A percentile compares a stretch with the other conserved stretches of the same genome.
phyloP scores from a whole-genome alignment of 2,888 invertebrate genomes.

The Bellardia bayeri region DNA sequence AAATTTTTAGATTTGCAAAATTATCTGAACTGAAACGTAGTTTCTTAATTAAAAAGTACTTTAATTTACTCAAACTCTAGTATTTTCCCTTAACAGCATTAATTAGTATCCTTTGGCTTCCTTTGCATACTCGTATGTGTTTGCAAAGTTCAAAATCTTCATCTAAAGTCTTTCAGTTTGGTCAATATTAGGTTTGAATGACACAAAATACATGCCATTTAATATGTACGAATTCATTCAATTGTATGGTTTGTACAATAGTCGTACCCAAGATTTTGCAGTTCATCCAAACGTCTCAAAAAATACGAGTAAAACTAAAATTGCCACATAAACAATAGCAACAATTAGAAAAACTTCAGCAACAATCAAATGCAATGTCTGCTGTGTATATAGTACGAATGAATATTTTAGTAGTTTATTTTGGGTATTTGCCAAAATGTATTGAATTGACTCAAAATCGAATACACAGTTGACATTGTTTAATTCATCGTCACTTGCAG shows the following conservation, averaged over 20 bases:
- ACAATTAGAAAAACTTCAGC: not conserved
- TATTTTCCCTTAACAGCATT: not conserved
- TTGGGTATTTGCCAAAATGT: not conserved
- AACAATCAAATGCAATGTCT: constrained; percentile 6
- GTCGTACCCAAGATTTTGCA: not conserved
- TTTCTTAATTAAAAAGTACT: too few relatives aligned
- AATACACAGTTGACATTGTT: constrained; percentile 42
- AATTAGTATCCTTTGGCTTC: not conserved
- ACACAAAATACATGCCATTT: constrained; percentile 42
- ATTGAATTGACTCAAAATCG: constrained; percentile 22
- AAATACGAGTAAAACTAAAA: not conserved
- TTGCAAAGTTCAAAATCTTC: not conserved
- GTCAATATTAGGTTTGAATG: constrained; percentile 13
- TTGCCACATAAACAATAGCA: not conserved
- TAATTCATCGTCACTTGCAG: constrained; percentile 48
- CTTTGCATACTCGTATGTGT: not conserved
- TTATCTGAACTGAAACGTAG: too few relatives aligned
- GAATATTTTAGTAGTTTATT: not conserved
- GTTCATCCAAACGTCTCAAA: not conserved
- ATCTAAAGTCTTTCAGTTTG: not conserved
- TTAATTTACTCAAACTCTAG: too few relatives aligned
- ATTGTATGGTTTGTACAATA: constrained; percentile 23
- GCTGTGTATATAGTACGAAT: not conserved
- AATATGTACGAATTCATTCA: constrained; percentile 7
- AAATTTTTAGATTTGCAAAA: too few relatives aligned